phyloP scores from a whole-genome alignment of 2,888 invertebrate genomes.

The Trissonchulus latispiculum region DNA sequence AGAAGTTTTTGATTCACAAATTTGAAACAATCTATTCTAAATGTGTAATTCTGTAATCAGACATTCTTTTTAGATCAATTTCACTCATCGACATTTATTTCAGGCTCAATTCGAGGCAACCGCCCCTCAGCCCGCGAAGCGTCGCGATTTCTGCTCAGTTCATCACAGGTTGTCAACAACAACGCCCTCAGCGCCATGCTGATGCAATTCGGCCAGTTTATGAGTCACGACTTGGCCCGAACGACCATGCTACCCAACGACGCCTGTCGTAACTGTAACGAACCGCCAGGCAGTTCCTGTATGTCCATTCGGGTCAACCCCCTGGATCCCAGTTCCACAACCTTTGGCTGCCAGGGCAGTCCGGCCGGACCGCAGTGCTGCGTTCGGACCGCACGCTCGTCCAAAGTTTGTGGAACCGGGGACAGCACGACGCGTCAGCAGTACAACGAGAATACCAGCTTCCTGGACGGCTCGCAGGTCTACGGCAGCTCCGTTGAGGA shows the following conservation, averaged over 20 bases:
- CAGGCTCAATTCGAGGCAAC: constrained; percentile 23
- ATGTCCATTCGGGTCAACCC: not conserved
- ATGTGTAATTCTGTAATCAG: too few species aligned
- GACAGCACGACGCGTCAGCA: not conserved
- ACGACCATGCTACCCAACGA: constrained; percentile 35
- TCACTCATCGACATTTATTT: too few species aligned
- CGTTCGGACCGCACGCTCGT: not conserved
- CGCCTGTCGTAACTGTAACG: constrained; percentile 36
- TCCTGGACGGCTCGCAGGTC: constrained; percentile 14
- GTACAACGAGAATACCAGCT: constrained; percentile 20
- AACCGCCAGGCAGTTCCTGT: not conserved
- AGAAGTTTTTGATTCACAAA: too few species aligned
- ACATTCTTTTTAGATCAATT: too few species aligned
- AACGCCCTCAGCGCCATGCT: constrained; percentile 23
- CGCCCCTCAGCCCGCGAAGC: constrained; percentile 37
- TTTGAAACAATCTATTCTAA: too few species aligned
- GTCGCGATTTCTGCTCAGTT: constrained; percentile 37
- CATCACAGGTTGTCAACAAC: constrained; percentile 36
- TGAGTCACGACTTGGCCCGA: constrained; percentile 25
- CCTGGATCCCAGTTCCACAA: not conserved
- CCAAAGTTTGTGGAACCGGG: constrained; percentile 5
- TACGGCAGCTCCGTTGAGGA: constrained; percentile 20
- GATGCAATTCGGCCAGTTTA: constrained; percentile 27
- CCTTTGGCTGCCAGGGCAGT: not conserved
- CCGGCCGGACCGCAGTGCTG: too few species aligned